Conservation (phyloP, 2,888 invertebrate genomes). For the Pheosia tremula region DNA sequence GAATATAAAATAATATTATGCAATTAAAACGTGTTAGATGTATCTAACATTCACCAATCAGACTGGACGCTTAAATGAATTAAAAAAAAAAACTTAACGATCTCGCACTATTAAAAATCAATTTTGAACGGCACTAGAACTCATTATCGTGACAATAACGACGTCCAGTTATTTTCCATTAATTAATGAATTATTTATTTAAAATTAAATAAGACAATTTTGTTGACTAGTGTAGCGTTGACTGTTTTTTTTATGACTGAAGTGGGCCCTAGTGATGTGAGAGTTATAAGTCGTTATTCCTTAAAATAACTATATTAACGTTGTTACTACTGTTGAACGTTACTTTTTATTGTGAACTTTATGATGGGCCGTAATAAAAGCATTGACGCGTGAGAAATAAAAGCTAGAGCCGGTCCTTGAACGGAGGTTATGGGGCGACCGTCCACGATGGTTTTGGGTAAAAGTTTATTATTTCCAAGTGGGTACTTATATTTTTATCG, state of each 20-base stretch:
- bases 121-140: slow-evolving; percentile 38
- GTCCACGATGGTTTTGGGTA: background rate
- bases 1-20: too few species aligned
- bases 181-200: slow-evolving; percentile 18
- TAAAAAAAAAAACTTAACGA: slow-evolving; percentile 18
- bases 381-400: slow-evolving; percentile 10
- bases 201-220: slow-evolving; percentile 23
- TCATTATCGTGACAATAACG: slow-evolving; percentile 43
- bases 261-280: slow-evolving; percentile 29
- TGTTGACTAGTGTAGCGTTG: slow-evolving; percentile 31
- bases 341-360: slow-evolving; percentile 10
- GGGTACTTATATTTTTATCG: too few species aligned
- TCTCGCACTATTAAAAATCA: slow-evolving; percentile 30
- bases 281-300: slow-evolving; percentile 11
- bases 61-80: slow-evolving; percentile 9
- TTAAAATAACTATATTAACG: slow-evolving; percentile 11
- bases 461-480: background rate
- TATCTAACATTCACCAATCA: background rate
- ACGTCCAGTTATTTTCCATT: slow-evolving; percentile 50
- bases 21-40: background rate
- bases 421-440: background rate
- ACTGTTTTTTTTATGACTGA: slow-evolving; percentile 30
- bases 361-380: slow-evolving; percentile 12
- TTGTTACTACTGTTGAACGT: slow-evolving; percentile 4
- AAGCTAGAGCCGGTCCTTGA: slow-evolving; percentile 6